Evolutionary conservation across 2,797 vertebrate genomes (phyloP).

Genomic region (Falco biarmicus): DNA sequence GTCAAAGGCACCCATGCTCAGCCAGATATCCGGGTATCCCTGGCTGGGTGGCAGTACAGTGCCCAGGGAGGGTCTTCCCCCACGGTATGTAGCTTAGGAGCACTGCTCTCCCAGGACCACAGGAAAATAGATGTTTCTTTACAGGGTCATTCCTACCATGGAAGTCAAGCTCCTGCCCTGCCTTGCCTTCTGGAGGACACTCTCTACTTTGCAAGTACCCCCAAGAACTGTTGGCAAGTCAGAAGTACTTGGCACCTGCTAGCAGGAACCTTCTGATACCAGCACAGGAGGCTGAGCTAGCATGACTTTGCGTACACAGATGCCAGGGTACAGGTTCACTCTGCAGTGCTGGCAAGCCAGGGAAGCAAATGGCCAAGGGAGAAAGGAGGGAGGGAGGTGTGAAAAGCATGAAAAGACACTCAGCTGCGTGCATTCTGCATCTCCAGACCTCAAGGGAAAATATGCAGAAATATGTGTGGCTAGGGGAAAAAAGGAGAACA

Average conservation of each 20-base stretch:
- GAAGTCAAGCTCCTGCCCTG: background rate
- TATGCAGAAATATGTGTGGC: background rate
- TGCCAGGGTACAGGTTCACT: background rate
- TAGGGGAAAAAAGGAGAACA: background rate
- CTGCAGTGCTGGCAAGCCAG: background rate
- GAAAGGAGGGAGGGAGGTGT: background rate
- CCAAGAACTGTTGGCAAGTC: background rate
- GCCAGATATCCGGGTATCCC: background rate
- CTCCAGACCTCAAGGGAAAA: background rate
- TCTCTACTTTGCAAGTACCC: background rate
- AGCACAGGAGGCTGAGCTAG: background rate
- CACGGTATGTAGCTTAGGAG: background rate
- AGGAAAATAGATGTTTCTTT: background rate
- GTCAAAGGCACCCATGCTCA: background rate
- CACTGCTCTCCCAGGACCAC: background rate
- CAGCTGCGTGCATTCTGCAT: background rate
- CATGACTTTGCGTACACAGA: background rate
- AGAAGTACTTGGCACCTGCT: background rate
- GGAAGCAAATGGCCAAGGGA: background rate
- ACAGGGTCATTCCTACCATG: background rate
- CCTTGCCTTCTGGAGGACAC: background rate
- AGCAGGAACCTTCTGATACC: background rate
- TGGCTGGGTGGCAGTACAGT: background rate
- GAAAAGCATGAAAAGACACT: background rate
- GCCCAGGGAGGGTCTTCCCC: background rate